These are phyloP conservation scores for Aradophagus sp. DNA, from an alignment of 1,140 invertebrate species.

Conservation along the genomic window DNA sequence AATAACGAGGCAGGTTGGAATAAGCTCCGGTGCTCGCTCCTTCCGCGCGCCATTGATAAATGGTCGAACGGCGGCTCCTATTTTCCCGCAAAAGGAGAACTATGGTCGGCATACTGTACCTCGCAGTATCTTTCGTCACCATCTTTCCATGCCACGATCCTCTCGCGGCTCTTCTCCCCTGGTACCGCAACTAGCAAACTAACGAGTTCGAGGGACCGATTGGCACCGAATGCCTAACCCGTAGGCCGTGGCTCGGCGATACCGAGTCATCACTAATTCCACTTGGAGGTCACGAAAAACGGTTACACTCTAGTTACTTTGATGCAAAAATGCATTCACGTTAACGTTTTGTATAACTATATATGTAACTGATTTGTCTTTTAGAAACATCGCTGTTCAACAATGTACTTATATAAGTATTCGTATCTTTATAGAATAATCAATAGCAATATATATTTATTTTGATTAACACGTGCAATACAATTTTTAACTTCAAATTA, in stretches of 20 bases:
- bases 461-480: too few species aligned
- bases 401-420: too few species aligned
- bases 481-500: too few species aligned
- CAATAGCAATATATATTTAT: too few species aligned
- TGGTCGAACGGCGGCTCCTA: constrained; percentile 56
- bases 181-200: constrained; percentile 51
- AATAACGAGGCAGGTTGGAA: constrained; percentile 66
- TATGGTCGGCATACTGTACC: constrained; percentile 58
- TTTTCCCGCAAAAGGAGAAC: constrained; percentile 58
- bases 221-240: constrained; percentile 30
- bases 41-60: constrained; percentile 63
- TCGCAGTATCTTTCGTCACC: constrained; percentile 48
- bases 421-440: too few species aligned
- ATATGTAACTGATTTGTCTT: too few species aligned
- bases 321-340: constrained; percentile 44
- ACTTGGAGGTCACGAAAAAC: constrained; percentile 47
- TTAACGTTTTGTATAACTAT: constrained; percentile 19
- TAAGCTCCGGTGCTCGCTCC: constrained; percentile 55
- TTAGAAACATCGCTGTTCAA: too few species aligned
- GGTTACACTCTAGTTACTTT: constrained; percentile 35
- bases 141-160: constrained; percentile 46
- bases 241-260: constrained; percentile 15
- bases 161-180: constrained; percentile 55
- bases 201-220: constrained; percentile 52
- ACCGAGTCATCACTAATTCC: constrained; percentile 44